Evolutionary conservation across 1,140 invertebrate genomes (phyloP), one percentile per base, ranked within the genome.

Genomic region (Drosophila dunni): DNA sequence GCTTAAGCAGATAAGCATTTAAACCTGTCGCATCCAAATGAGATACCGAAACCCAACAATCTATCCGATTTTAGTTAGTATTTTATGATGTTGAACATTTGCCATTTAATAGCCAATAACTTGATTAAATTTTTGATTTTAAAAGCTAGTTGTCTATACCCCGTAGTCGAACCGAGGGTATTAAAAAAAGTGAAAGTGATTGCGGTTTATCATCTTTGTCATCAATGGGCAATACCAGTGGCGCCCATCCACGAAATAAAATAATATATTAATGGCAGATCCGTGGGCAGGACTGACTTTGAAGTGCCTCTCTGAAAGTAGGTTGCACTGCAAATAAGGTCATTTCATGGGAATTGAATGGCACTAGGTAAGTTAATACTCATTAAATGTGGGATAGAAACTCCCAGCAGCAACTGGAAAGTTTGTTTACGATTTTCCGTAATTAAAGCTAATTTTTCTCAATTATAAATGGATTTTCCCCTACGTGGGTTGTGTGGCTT

Each of bases 121-220:
- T 29, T 29, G 24, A 5, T 29, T 29, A 4, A 29, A 0, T 5
- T 38, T 38, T 38, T n/a, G 11, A 6, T n/a, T 7, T 44, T 15
- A n/a, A 13, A 15, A 20, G 15, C 17, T 24, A 40, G 36, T 24
- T 42, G 38, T 13, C 11, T 33, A 33, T 45, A 44, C 56, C 38
- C 40, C n/a, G 2, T 42, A 24, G 24, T 42, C 3, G 13, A 2
- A 5, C 0, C 54, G 20, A 46, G 57, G 57, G 57, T 46, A 60
- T 46, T 1, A 0, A 17, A 81, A 85, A 85, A 86, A 85, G 82
- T 85, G 82, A 85, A 85, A 85, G 82, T 53, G 42, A 51, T 64
- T 81, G 82, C 29, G 78, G 81, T 79, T 79, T 72, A 81, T 75
- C 62, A 71, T 81, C 51, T 63, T 63, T 54, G 60, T 48, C 70